Evolutionary conservation across 2,113 vertebrate genomes (phyloP), one percentile per base, ranked within the genome.

Genomic region (Forbesichthys papilliferus): DNA sequence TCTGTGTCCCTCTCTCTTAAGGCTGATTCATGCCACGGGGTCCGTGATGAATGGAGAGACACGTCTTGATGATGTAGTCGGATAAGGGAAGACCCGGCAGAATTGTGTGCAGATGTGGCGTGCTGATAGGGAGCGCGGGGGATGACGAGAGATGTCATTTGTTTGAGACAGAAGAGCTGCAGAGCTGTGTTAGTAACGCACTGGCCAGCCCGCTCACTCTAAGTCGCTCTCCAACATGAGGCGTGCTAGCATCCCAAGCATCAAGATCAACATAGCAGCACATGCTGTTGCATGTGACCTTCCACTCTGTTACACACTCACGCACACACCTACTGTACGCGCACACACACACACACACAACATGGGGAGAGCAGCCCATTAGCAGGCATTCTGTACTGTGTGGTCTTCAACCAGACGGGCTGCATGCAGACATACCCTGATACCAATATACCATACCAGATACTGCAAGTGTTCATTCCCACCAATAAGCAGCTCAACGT

Each of bases 1-100:
- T 81, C 79, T 68, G 51, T 62, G 69, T 72, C 62, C 51, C 68
- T 77, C 77, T 78, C 59, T 69, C 58, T 80, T 71, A 60, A 12
- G 75, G 56, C 51, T 67, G 76, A 78, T 62, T 61, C 59, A 75
- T 27, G 75, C 74, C 73, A 75, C 65, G 0, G 78, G 79, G 72
- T 47, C 56, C 67, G 20, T 69, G 74, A 78, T 52, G 68, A 80
- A 80, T 64, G 58, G 46, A n/a, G 49, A 72, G 75, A 77, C 62
- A 57, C 55, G 70, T 58, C 64, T 27, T 48, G 55, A 74, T 78
- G 11, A 55, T 59, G 48, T 49, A 64, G 64, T 62, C 60, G 62
- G 52, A 74, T 61, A 60, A 67, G 52, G 13, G 7, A 8, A 54
- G 36, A 42, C 36, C 36, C 36, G 7, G 36, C 36, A 42, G 36